Base-by-base conservation (phyloP, 1,140 invertebrate genomes). In the Diploscapter pachys region DNA sequence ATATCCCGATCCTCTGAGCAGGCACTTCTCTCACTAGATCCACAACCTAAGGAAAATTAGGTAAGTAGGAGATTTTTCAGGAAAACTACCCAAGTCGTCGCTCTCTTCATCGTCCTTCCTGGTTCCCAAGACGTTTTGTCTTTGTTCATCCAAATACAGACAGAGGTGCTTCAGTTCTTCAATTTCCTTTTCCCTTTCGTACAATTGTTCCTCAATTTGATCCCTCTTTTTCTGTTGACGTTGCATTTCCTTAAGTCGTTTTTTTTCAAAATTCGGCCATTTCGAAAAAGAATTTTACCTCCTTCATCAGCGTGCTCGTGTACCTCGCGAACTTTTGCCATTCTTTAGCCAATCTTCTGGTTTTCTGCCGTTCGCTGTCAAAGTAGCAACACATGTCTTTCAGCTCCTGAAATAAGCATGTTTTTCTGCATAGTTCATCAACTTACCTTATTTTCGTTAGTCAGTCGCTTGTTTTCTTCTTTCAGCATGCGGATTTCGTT, bases 291-390 rank as follows among this genome's bases (percentile, higher is more conserved):
- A 53, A 53, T 4, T 97, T 94, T 88, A 97, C 95, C 87, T 96
- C 95, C 57, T 93, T 89, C 94, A 98, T 97, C 0, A 98, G 94
- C 82, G 92, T 93, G 4, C 95, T 94, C 4, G 95, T 98, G 86
- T 98, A 97, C 51, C 94, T 89, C 0, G 95, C 95, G 87, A 98
- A 98, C 55, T 94, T 88, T 85, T 96, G 94, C 95, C 94, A 98
- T 87, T 97, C 95, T 56, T 93, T 87, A 3, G 94, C 94, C 79
- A 97, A 87, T 87, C 96, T 95, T 9, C 93, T 87, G 1, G 93
- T 93, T 85, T 95, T 94, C 83, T 96, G 94, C 13, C 95, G 88
- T 85, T 98, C 95, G 86, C 97, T 95, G 85, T 98, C 95, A 52
- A 98, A 88, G 87, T 97, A 98, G 86, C 95, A 98, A 85, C 95